phyloP scores from a whole-genome alignment of 2,888 invertebrate genomes.

The Gymnoscelis rufifasciata region DNA sequence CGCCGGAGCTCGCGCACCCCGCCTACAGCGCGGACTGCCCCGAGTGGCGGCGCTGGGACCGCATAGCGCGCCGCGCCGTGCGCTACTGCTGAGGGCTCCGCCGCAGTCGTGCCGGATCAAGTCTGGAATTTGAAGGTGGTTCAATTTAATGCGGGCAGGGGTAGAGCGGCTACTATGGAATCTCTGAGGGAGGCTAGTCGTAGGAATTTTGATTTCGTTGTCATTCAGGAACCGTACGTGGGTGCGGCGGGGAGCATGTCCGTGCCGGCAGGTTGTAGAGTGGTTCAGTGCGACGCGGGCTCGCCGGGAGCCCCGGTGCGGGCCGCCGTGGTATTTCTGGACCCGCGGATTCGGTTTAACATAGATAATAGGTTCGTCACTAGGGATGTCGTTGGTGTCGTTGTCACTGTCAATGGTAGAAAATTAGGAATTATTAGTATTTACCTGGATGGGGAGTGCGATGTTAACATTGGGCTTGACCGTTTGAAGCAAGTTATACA shows the following conservation, averaged over 20 bases:
- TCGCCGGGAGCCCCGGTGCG: neutral
- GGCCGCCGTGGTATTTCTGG: neutral
- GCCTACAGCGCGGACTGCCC: neutral
- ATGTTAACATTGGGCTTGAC: neutral
- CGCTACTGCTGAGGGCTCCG: constrained; percentile 5
- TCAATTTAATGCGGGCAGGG: neutral
- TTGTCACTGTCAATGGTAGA: neutral
- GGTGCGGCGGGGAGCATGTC: neutral
- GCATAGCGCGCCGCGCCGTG: neutral
- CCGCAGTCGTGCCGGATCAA: neutral
- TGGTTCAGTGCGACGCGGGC: neutral
- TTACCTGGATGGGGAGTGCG: neutral
- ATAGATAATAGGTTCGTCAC: neutral
- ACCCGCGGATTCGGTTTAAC: neutral
- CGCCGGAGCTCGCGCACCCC: neutral
- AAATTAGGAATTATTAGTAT: neutral
- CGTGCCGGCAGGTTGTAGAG: neutral
- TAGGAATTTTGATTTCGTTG: neutral
- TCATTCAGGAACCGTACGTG: neutral
- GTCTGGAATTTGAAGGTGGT: neutral
- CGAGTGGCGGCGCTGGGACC: neutral
- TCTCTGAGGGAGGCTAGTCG: neutral
- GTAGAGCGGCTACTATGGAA: neutral
- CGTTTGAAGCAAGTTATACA: neutral
- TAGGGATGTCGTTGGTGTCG: neutral